A percentile compares a stretch with the other conserved stretches of the same genome.
Conservation (phyloP, 2,797 vertebrate species). For the Tiaroga cobitis region DNA sequence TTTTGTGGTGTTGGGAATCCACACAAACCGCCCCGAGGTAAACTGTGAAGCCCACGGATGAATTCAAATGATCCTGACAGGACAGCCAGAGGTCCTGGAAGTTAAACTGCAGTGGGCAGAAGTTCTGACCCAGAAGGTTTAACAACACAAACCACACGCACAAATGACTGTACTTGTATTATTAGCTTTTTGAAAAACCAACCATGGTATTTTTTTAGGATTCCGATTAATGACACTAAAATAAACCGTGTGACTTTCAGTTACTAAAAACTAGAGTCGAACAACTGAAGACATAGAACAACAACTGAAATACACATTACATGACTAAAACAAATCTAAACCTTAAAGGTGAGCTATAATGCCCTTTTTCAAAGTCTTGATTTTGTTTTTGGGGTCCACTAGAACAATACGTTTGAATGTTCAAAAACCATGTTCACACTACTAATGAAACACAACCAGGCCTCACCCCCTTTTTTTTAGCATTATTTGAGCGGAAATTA, state of each 20-base stretch:
- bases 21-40: constrained; percentile 20
- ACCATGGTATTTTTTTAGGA: background rate
- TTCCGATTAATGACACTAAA: background rate
- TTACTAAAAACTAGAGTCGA: background rate
- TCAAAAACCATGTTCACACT: background rate
- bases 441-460: background rate
- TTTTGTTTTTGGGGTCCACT: no score
- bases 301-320: background rate
- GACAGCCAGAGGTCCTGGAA: constrained; percentile 6
- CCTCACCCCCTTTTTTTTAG: background rate
- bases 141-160: background rate
- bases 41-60: constrained; percentile 26
- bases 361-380: no score
- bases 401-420: no score
- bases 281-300: background rate
- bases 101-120: constrained; percentile 3
- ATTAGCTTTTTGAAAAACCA: background rate
- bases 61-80: constrained; percentile 8
- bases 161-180: background rate
- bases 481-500: background rate
- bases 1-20: constrained; percentile 36
- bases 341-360: background rate
- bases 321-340: background rate
- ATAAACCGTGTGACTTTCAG: background rate
- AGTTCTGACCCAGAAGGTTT: constrained; percentile 3